Percentiles rank a stretch among this genome's conserved stretches.
Conservation (phyloP, 2,888 invertebrate genomes). For the Eumacrocentrus americanus region DNA sequence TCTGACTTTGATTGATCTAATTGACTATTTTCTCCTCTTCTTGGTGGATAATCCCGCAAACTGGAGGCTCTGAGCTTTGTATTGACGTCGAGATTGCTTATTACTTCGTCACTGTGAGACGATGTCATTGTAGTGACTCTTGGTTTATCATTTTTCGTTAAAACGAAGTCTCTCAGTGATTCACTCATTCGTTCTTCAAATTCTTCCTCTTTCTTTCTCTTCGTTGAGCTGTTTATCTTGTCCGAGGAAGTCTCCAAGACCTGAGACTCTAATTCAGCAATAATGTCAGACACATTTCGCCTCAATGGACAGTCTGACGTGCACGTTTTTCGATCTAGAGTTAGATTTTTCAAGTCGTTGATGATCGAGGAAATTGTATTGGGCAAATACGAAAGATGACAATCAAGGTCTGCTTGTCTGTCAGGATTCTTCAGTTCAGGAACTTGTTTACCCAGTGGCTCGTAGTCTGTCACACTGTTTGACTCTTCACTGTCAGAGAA, state of each 20-base stretch:
- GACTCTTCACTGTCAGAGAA: conserved; percentile 26
- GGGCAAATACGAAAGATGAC: not conserved
- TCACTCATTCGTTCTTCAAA: conserved; percentile 41
- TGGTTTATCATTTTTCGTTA: conserved; percentile 35
- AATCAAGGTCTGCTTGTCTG: not conserved
- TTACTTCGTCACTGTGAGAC: conserved; percentile 35
- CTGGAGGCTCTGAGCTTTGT: conserved; percentile 42
- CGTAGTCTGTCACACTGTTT: conserved; percentile 18
- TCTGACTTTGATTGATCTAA: conserved; percentile 32
- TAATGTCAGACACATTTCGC: conserved; percentile 47
- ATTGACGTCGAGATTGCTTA: conserved; percentile 42
- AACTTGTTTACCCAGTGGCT: conserved; percentile 22
- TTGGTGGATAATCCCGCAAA: conserved; percentile 54
- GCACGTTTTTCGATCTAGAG: conserved; percentile 42
- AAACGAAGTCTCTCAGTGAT: conserved; percentile 43
- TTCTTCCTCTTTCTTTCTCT: conserved; percentile 41
- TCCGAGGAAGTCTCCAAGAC: not conserved
- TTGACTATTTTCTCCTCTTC: conserved; percentile 45
- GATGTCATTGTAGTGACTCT: conserved; percentile 32
- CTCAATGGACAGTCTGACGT: conserved; percentile 51
- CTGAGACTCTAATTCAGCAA: conserved; percentile 43
- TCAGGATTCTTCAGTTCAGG: conserved; percentile 13
- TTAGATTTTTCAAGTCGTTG: conserved; percentile 45
- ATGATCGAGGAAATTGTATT: conserved; percentile 7
- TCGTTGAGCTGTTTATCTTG: conserved; percentile 21